A percentile compares a stretch with the other conserved stretches of the same genome.
phyloP scores from a whole-genome alignment of 2,888 invertebrate genomes.

The Tetragonisca angustula region DNA sequence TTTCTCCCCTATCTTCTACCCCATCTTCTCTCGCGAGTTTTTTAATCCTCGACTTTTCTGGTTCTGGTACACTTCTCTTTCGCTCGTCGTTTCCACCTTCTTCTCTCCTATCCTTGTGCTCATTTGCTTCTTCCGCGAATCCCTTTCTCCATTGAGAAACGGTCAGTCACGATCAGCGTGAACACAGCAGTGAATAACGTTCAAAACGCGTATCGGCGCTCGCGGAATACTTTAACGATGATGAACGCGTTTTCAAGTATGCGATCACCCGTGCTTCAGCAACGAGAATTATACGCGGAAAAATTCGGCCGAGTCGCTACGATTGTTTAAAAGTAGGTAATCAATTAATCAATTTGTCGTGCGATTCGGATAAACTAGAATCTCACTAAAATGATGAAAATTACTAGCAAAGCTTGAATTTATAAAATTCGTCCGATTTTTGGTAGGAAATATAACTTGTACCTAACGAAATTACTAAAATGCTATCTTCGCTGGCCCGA shows the following conservation, averaged over 20 bases:
- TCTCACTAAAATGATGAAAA: too few species aligned
- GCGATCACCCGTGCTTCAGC: not conserved
- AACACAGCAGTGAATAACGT: constrained; percentile 35
- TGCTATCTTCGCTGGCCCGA: too few species aligned
- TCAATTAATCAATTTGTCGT: not conserved
- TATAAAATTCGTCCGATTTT: too few species aligned
- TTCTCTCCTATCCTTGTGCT: not conserved
- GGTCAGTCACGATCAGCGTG: constrained; percentile 34
- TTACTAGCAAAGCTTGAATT: too few species aligned
- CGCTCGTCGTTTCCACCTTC: not conserved
- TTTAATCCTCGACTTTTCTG: not conserved
- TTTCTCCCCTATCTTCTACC: not conserved
- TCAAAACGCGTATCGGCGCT: constrained; percentile 40
- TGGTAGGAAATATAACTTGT: too few species aligned
- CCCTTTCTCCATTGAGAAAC: not conserved
- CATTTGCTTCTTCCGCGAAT: constrained; percentile 3
- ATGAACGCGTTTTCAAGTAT: constrained; percentile 35
- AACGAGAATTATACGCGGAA: constrained; percentile 3
- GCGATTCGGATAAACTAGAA: not conserved
- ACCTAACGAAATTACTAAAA: too few species aligned
- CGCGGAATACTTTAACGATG: constrained; percentile 56
- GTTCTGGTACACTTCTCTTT: not conserved
- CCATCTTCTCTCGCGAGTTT: not conserved
- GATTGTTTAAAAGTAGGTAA: constrained; percentile 5
- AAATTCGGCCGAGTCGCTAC: not conserved